A percentile compares a stretch with the other conserved stretches of the same genome.
These are phyloP conservation scores for Drosophila mercatorum DNA, from an alignment of 2,888 invertebrate genomes.

Conservation along the genomic window DNA sequence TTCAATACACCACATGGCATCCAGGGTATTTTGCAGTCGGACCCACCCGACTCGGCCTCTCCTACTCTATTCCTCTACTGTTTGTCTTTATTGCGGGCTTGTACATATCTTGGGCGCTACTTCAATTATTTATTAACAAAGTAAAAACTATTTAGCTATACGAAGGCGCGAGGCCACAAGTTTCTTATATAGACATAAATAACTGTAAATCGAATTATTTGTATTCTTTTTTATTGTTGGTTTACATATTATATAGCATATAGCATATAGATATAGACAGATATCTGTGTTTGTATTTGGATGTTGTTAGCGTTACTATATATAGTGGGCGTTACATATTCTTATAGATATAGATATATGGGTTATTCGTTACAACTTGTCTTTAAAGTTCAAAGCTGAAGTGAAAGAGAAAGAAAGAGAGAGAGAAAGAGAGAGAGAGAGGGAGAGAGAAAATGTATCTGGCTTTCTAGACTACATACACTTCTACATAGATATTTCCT, in stretches of 20 bases:
- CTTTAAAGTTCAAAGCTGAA: constrained; percentile 34
- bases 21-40: neutral
- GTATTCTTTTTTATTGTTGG: constrained; percentile 7
- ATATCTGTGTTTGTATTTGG: constrained; percentile 6
- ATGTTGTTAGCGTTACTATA: constrained; percentile 46
- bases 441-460: constrained; percentile 6
- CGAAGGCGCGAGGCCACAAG: constrained; percentile 1
- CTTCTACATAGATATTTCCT: neutral
- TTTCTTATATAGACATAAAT: constrained; percentile 4
- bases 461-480: constrained; percentile 36
- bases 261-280: constrained; percentile 2
- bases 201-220: constrained; percentile 1
- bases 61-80: neutral
- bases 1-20: neutral
- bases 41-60: neutral
- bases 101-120: constrained; percentile 38
- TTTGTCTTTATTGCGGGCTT: constrained; percentile 15
- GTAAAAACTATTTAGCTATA: constrained; percentile 26
- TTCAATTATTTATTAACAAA: constrained; percentile 59
- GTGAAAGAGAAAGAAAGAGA: constrained; percentile 5
- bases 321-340: constrained; percentile 7
- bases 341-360: constrained; percentile 5
- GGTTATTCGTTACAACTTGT: constrained; percentile 33
- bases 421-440: neutral
- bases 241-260: constrained; percentile 28